These are phyloP conservation scores for Napeogenes inachia DNA, from an alignment of 2,888 invertebrate species.

Conservation along the genomic window DNA sequence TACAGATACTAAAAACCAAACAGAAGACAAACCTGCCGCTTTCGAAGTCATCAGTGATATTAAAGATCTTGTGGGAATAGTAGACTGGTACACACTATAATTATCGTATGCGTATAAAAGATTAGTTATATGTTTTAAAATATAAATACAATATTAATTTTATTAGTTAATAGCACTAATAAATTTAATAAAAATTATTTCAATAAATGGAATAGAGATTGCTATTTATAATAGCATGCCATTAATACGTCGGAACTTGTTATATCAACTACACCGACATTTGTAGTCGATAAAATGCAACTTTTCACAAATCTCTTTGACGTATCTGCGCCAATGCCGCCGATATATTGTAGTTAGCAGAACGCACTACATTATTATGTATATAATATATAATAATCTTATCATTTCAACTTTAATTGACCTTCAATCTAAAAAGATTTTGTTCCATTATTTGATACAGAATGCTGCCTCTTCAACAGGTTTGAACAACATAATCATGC, in stretches of 20 bases:
- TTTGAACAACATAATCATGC: neutral
- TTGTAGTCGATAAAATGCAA: conserved; percentile 14
- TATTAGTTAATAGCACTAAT: neutral
- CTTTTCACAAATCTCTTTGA: conserved; percentile 6
- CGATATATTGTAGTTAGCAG: no score
- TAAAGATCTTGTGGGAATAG: conserved; percentile 52
- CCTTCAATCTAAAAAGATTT: no score
- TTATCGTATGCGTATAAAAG: neutral
- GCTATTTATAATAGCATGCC: neutral
- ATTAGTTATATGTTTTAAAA: neutral
- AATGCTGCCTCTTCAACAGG: no score
- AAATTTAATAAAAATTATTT: neutral
- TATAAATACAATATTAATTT: neutral
- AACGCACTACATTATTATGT: no score
- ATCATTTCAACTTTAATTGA: no score
- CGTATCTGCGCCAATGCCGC: neutral
- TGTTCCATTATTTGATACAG: no score
- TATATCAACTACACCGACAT: conserved; percentile 16
- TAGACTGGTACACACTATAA: conserved; percentile 52
- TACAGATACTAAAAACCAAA: conserved; percentile 19
- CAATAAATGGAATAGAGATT: neutral
- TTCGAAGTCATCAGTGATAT: conserved; percentile 59
- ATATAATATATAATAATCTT: no score
- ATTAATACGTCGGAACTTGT: conserved; percentile 19
- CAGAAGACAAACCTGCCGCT: conserved; percentile 44